Percentiles rank a stretch among this genome's conserved stretches.
These are phyloP conservation scores for Netelia fuscicornis DNA, from an alignment of 2,888 invertebrate genomes.

Conservation along the genomic window DNA sequence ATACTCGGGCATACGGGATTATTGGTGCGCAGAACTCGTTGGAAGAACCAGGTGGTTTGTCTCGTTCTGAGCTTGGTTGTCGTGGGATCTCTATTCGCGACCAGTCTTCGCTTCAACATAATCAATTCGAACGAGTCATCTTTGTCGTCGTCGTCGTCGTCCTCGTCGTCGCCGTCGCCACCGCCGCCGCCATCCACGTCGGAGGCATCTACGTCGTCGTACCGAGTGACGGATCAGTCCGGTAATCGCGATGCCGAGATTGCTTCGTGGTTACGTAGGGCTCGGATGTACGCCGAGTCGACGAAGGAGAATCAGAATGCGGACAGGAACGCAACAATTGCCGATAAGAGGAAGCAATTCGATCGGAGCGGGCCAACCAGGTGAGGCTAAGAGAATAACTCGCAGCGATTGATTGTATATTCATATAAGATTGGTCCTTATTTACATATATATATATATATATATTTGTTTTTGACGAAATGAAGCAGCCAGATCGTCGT, in stretches of 20 bases:
- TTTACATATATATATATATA: too few relatives aligned
- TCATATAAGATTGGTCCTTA: too few relatives aligned
- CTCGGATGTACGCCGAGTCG: conserved; percentile 80
- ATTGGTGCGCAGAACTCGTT: conserved; percentile 69
- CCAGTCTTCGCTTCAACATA: conserved; percentile 73
- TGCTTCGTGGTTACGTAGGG: conserved; percentile 78
- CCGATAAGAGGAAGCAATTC: conserved; percentile 68
- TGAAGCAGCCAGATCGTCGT: conserved; percentile 84
- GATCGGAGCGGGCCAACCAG: conserved; percentile 64
- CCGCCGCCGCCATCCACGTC: neutral
- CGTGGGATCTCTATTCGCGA: conserved; percentile 71
- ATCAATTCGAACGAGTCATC: conserved; percentile 13
- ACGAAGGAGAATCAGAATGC: conserved; percentile 79
- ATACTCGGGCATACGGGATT: too few relatives aligned
- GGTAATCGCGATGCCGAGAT: conserved; percentile 76
- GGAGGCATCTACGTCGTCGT: neutral
- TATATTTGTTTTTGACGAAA: neutral
- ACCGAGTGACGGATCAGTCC: neutral
- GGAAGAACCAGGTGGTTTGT: conserved; percentile 74
- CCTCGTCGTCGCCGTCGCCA: neutral
- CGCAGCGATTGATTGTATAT: too few relatives aligned
- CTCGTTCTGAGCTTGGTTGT: conserved; percentile 70
- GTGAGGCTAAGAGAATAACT: conserved; percentile 43
- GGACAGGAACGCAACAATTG: conserved; percentile 75
- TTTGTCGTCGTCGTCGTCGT: conserved; percentile 4